Conservation (phyloP, 2,113 vertebrate species). For the Aythya baeri region DNA sequence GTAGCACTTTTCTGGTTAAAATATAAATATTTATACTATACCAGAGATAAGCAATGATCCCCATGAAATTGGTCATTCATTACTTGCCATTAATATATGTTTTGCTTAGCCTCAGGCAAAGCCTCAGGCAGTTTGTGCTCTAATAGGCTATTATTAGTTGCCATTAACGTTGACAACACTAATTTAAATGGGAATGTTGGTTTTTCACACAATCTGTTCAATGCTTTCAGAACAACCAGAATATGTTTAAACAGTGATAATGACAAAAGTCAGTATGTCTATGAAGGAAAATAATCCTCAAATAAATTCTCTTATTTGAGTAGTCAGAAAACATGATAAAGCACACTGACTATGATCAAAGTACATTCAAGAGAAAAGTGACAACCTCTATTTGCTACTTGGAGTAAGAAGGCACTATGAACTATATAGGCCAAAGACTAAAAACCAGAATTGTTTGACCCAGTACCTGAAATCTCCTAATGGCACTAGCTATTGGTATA, state of each 20-base stretch:
- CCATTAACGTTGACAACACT: constrained; percentile 33
- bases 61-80: constrained; percentile 54
- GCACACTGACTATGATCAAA: background rate
- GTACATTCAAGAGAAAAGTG: background rate
- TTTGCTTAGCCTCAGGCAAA: constrained; percentile 53
- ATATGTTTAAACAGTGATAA: constrained; percentile 16
- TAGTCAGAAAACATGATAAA: background rate
- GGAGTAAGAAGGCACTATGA: background rate
- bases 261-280: background rate
- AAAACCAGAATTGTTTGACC: background rate
- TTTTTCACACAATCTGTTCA: constrained; percentile 22
- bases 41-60: constrained; percentile 28
- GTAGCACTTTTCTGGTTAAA: background rate
- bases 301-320: background rate
- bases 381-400: background rate
- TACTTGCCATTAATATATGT: constrained; percentile 34
- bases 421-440: background rate
- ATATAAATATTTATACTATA: constrained; percentile 7
- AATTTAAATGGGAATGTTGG: constrained; percentile 21
- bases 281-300: constrained; percentile 2
- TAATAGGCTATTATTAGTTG: constrained; percentile 50
- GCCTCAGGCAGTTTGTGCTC: constrained; percentile 28
- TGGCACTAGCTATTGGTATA: background rate
- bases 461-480: background rate
- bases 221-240: constrained; percentile 26